phyloP scores from a whole-genome alignment of 1,140 invertebrate genomes.

The Halyomorpha halys region DNA sequence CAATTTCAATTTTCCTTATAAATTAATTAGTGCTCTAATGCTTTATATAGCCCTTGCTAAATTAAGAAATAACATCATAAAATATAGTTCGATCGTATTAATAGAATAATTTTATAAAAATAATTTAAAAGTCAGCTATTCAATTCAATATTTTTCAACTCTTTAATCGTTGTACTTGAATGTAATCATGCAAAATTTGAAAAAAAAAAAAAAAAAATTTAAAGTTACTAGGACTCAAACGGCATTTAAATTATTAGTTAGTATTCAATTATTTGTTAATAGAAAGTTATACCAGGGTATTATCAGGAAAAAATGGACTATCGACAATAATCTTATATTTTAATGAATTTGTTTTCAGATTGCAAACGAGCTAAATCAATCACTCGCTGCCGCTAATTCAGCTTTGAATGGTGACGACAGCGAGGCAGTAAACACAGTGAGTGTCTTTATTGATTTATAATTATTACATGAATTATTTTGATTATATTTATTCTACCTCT shows the following conservation, averaged over 20 bases:
- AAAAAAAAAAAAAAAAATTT: no score
- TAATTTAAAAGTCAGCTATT: no score
- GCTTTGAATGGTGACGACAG: not conserved
- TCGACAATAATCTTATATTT: not conserved
- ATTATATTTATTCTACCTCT: not conserved
- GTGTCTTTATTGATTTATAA: not conserved
- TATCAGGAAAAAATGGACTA: not conserved
- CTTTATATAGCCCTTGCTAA: no score
- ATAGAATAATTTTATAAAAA: no score
- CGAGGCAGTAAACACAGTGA: conserved; percentile 8
- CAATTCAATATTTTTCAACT: no score
- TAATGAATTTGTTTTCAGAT: conserved; percentile 13
- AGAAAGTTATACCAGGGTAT: not conserved
- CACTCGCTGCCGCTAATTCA: not conserved
- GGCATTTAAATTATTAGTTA: no score
- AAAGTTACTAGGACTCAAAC: no score
- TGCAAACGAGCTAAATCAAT: conserved; percentile 20
- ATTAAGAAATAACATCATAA: no score
- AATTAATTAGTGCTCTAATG: not conserved
- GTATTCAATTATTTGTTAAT: no score
- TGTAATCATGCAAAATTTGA: no score
- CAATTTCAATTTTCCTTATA: not conserved
- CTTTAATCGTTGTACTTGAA: no score
- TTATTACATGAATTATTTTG: not conserved
- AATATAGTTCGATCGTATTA: no score